Percentiles rank a stretch among this genome's conserved stretches.
Evolutionary conservation across 2,888 invertebrate species (phyloP).

Genomic region (Synanthedon andrenaeformis): DNA sequence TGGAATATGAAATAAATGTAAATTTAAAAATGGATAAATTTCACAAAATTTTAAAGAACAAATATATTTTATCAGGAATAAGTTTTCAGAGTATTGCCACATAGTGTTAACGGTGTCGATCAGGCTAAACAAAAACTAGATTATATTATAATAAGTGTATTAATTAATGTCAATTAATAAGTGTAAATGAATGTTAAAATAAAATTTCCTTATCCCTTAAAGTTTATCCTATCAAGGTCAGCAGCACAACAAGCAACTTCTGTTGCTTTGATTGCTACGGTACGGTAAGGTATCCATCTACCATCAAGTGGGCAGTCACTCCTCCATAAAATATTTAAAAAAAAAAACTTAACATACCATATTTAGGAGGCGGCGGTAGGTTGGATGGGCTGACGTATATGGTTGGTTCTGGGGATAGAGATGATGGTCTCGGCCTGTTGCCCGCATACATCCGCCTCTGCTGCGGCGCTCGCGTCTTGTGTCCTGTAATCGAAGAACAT

Average conservation of each 20-base stretch:
- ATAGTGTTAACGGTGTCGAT: no score
- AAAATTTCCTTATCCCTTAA: no score
- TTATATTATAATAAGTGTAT: no score
- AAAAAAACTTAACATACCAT: slow-evolving; percentile 35
- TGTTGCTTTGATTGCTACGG: background rate
- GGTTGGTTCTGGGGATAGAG: slow-evolving; percentile 38
- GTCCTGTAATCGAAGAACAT: slow-evolving; percentile 36
- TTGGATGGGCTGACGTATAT: slow-evolving; percentile 60
- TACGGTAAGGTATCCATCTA: background rate
- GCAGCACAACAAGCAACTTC: background rate
- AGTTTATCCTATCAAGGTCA: no score
- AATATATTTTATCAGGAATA: no score
- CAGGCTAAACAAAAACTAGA: no score
- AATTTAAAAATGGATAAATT: no score
- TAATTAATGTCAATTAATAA: no score
- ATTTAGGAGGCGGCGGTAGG: slow-evolving; percentile 60
- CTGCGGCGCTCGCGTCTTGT: slow-evolving; percentile 61
- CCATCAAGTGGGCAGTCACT: background rate
- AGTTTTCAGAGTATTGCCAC: no score
- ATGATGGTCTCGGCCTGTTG: slow-evolving; percentile 32
- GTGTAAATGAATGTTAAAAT: no score
- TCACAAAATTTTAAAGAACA: no score
- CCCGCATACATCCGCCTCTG: slow-evolving; percentile 52
- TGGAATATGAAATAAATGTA: no score
- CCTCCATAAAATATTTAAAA: background rate